Base-by-base conservation (phyloP, 2,888 invertebrate species). In the Chaetogeoica ovagalla region DNA sequence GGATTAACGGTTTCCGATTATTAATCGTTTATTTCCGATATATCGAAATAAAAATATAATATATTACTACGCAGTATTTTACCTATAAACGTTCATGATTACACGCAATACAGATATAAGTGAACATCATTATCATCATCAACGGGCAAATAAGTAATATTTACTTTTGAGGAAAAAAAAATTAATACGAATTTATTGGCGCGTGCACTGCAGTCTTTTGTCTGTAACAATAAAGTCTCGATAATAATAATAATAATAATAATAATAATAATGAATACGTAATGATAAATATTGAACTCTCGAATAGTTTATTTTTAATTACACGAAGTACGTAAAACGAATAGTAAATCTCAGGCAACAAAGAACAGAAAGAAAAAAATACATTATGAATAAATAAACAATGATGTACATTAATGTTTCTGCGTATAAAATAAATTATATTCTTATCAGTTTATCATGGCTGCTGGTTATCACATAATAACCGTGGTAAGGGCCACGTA, bases 361-460 rank as follows among this genome's bases (percentile, higher is more conserved):
- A 79, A 79, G 69, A 70, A 77, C 37, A 30, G 6, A 9, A 57
- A 69, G n/a, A 73, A 43, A 43, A 39, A 43, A 43, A 43, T 19
- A 52, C 21, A 75, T 48, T 37, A 13, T 23, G 43, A 68, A 76
- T 57, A 17, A 52, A 55, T 55, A 55, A 79, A 79, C 70, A 79
- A 71, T 71, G 55, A 62, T 57, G 23, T 21, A 62, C 48, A 48
- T 43, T 71, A 63, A 19, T 79, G 2, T 30, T 30, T 79, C 39
- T 79, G 79, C 79, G 79, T 79, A 77, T 48, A 79, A 79, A 59
- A 30, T 30, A 77, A 68, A 66, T 43, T 7, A 43, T 60, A 55
- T 37, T 55, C 9, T 63, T 79, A 79, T 77, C 77, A 77, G 55
- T 39, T 70, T 77, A 77, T 79, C 77, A 79, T 39, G 55, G 70